Percentiles rank a stretch among this genome's conserved stretches.
These are phyloP conservation scores for Aurelia sp. DNA, from an alignment of 30 jellyfish, hydroid and myxozoan species.

Conservation along the genomic window DNA sequence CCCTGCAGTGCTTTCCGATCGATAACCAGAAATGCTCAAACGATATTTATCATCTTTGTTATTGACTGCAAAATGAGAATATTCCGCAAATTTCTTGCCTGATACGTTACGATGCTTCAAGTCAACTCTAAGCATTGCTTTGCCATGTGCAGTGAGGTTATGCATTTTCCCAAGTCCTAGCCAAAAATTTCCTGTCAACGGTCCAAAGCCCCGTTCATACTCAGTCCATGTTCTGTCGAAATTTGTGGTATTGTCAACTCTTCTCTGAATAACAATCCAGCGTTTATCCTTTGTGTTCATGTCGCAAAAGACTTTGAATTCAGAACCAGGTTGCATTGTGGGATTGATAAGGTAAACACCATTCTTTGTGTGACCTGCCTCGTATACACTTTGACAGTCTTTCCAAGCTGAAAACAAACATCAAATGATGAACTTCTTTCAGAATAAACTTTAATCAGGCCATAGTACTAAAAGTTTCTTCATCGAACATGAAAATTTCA, in stretches of 20 bases:
- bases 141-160: conserved; percentile 24
- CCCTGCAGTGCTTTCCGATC: not conserved
- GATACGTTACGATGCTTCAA: not conserved
- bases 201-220: conserved; percentile 59
- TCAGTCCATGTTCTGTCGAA: conserved; percentile 52
- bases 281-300: conserved; percentile 11
- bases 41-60: conserved; percentile 1
- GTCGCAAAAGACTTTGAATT: conserved; percentile 27
- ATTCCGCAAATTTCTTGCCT: conserved; percentile 32
- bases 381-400: conserved; percentile 30
- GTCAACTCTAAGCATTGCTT: conserved; percentile 16
- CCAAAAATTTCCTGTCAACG: conserved; percentile 39
- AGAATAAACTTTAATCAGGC: too few relatives aligned
- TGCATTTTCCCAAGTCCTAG: conserved; percentile 47
- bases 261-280: conserved; percentile 56
- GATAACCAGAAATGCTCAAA: not conserved
- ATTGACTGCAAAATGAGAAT: conserved; percentile 12
- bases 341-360: conserved; percentile 48
- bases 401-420: conserved; percentile 23
- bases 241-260: conserved; percentile 10
- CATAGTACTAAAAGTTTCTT: too few relatives aligned
- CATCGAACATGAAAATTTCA: too few relatives aligned
- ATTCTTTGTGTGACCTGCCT: conserved; percentile 13
- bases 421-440: not conserved
- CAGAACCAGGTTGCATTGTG: not conserved